Evolutionary conservation across 2,888 invertebrate species (phyloP), one percentile per base, ranked within the genome.

Genomic region (Hypselothyrea guttata): DNA sequence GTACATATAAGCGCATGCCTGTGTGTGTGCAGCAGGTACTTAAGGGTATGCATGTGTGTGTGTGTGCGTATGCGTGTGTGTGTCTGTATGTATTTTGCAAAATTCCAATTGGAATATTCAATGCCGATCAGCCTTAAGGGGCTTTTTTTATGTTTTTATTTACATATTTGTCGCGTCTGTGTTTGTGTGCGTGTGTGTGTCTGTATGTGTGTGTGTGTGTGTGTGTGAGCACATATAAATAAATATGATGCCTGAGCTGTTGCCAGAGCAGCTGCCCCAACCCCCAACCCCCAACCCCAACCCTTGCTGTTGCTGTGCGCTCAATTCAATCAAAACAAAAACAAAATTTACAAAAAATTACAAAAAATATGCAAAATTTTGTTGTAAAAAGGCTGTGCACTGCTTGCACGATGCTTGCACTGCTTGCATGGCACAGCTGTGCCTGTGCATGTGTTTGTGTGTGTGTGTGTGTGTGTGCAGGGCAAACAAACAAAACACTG

Each of bases 111-210:
- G 66, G 75, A 71, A 71, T 65, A 46, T 38, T 38, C 13, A 42
- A 75, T 70, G 56, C 48, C 27, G 47, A 61, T 64, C 52, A 46
- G 56, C 28, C 16, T 45, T 45, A 15, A 15, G 44, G 47, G 65
- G 38, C 37, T 48, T 64, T 67, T 69, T 61, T 62, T 18, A 84
- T 81, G 78, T 78, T 78, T 73, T 73, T 81, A 78, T 78, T 78
- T 78, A 78, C 78, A 68, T 75, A 75, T 66, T 40, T 30, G 57
- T 31, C 37, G 57, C 33, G 22, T 42, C 47, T 31, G 37, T 42
- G 54, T 44, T 31, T 56, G 45, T 56, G 44, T 48, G 18, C 34
- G 40, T 51, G 12, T 16, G 33, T 34, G 22, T 31, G 30, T 48
- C 4, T 33, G 40, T 16, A 9, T 34, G 12, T 27, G 9, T 33